These are phyloP conservation scores for Poecile montanus DNA, from an alignment of 2,797 vertebrate species.

Conservation along the genomic window DNA sequence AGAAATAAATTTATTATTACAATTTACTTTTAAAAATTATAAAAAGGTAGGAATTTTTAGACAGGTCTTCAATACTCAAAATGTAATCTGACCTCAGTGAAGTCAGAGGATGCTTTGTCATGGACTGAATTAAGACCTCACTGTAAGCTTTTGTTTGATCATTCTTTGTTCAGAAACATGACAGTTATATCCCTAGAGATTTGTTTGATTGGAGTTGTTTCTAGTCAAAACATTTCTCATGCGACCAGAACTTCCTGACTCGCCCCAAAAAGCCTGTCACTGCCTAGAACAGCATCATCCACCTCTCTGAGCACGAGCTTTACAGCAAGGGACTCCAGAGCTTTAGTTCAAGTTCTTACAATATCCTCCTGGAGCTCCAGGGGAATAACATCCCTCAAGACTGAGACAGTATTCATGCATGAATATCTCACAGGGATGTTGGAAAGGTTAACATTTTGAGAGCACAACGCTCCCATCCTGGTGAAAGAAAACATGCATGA, in stretches of 20 bases:
- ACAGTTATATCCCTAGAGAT: background rate
- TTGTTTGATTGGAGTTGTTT: background rate
- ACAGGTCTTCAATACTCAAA: background rate
- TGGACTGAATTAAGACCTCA: background rate
- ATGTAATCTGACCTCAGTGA: background rate
- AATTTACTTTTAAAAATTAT: background rate
- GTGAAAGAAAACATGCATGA: background rate
- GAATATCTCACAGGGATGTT: background rate
- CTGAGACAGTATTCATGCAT: background rate
- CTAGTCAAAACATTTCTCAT: background rate
- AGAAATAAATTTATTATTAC: constrained; percentile 30
- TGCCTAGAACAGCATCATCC: background rate
- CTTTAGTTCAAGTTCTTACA: background rate
- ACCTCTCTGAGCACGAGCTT: background rate
- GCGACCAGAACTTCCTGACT: background rate
- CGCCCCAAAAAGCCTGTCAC: background rate
- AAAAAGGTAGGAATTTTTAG: background rate
- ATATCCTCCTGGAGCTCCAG: background rate
- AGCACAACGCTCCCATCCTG: background rate
- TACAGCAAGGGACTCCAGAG: background rate
- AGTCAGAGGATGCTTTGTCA: constrained; percentile 1
- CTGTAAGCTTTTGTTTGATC: background rate
- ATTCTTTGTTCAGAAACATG: background rate
- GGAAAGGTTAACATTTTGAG: background rate
- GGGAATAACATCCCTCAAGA: background rate